Base-by-base conservation (phyloP, 2,888 invertebrate genomes). In the Mellilla xanthometata region DNA sequence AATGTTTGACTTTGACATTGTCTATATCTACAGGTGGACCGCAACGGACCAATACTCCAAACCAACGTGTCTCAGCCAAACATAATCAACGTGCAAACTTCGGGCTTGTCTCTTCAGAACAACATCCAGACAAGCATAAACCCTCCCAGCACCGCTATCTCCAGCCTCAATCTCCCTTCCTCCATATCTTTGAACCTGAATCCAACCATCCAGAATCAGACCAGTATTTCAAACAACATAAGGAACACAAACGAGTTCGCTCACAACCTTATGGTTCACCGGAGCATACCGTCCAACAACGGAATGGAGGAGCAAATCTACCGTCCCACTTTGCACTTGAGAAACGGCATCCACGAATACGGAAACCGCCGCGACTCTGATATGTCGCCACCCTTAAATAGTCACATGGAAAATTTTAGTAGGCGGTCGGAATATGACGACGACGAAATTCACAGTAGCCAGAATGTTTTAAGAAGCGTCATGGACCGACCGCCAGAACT, bases 261-360 rank as follows among this genome's bases (percentile, higher is more conserved):
- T 0, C 89, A 87, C 58, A 87, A 88, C 31, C 47, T 89, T 3
- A 81, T 88, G 0, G 62, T 88, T 0, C 85, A 84, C 6, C 54
- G 83, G 35, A 67, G 60, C 31, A 64, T 76, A 39, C 72, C 79
- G 1, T 56, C 72, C 0, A 66, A 80, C 0, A 82, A 85, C 54
- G 91, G 91, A 2, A 78, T 90, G 1, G 86, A 87, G 10, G 75
- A 76, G 5, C 22, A 10, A 1, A 39, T 76, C 2, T 76, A 84
- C 48, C 66, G 82, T 0, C 49, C 76, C 4, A 38, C 60, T 2
- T 33, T 65, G 7, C 77, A 79, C 15, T 57, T 76, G 12, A 62
- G 87, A 2, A 89, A 87, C 54, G 89, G 88, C 0, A 68, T 85
- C 1, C 85, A 87, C 52, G 87, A 86, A 0, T 87, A 81, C 52